Evolutionary conservation across 2,113 vertebrate species (phyloP).

Genomic region (Cyphomyrus discorhynchus): DNA sequence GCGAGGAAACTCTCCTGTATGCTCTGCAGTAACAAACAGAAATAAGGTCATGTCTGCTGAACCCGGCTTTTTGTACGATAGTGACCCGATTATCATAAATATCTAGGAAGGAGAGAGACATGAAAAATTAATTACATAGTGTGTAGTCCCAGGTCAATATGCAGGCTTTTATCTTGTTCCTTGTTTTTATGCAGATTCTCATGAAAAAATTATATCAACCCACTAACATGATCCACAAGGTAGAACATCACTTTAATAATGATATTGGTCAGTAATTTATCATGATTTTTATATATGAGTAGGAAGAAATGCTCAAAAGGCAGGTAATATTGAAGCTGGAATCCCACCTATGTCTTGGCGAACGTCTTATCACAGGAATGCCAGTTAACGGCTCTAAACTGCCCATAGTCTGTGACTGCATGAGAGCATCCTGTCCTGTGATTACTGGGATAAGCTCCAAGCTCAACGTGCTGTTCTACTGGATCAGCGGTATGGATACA

Average conservation of each 20-base stretch:
- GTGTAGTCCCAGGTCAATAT: not conserved
- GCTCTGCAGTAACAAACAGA: not conserved
- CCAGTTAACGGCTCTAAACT: not conserved
- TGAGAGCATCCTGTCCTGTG: not conserved
- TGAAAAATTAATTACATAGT: not conserved
- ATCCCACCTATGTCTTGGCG: not conserved
- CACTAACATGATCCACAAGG: not conserved
- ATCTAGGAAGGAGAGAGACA: not conserved
- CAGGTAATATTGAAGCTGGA: not conserved
- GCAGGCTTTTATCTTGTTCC: not conserved
- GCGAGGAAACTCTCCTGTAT: not conserved
- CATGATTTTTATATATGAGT: not conserved
- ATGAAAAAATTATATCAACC: not conserved
- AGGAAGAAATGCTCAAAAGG: not conserved
- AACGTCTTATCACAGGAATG: not conserved
- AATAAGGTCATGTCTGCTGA: not conserved
- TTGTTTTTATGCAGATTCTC: not conserved
- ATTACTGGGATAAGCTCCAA: not conserved
- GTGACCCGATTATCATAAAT: not conserved
- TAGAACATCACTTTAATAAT: not conserved
- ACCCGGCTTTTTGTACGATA: not conserved
- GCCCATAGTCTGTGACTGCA: not conserved
- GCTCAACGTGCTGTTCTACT: not conserved
- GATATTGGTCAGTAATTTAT: not conserved
- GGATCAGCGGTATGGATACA: not conserved